Percentiles rank a stretch among this genome's conserved stretches.
phyloP scores from a whole-genome alignment of 2,113 vertebrate genomes.

The Hyperoodon ampullatus region DNA sequence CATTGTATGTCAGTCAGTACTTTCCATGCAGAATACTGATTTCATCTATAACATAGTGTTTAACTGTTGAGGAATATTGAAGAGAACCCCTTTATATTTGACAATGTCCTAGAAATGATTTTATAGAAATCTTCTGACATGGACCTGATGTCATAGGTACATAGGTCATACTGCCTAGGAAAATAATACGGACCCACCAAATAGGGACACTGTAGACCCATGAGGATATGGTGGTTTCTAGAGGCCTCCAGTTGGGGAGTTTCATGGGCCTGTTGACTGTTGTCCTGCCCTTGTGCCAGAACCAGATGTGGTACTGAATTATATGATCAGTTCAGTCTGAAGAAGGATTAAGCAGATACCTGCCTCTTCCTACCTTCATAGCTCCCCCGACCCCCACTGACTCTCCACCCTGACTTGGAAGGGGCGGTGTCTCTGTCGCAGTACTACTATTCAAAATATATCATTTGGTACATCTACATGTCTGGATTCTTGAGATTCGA shows the following conservation, averaged over 20 bases:
- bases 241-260: background rate
- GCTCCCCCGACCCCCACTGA: accelerated
- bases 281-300: background rate
- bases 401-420: background rate
- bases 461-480: background rate
- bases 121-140: background rate
- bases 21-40: background rate
- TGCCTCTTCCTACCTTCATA: background rate
- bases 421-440: background rate
- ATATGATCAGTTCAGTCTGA: background rate
- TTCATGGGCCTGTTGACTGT: background rate
- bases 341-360: background rate
- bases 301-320: background rate
- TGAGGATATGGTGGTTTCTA: background rate
- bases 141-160: background rate
- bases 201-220: too few relatives aligned
- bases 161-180: background rate
- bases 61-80: background rate
- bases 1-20: background rate
- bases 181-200: background rate
- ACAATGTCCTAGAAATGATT: background rate
- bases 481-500: background rate
- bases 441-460: background rate
- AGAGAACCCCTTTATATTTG: background rate
- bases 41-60: background rate